Conservation (phyloP, 2,888 invertebrate genomes). For the Lochmaea capreae region DNA sequence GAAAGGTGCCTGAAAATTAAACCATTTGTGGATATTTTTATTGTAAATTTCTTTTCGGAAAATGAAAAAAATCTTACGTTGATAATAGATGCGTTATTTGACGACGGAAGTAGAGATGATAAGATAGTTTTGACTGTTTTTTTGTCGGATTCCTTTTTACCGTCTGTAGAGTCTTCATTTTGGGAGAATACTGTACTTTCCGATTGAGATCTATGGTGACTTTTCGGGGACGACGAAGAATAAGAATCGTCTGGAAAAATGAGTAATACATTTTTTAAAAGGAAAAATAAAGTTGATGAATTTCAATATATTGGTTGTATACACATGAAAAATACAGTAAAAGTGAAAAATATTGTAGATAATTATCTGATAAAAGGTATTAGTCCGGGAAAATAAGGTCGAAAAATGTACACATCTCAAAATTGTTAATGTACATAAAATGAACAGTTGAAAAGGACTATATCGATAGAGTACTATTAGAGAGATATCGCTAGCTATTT, state of each 20-base stretch:
- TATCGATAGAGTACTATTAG: no score
- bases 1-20: constrained; percentile 69
- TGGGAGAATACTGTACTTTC: constrained; percentile 60
- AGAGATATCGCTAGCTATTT: no score
- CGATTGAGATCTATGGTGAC: constrained; percentile 65
- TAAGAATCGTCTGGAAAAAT: constrained; percentile 44
- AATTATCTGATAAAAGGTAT: no score
- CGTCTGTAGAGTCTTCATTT: constrained; percentile 58
- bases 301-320: no score
- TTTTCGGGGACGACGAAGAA: constrained; percentile 54
- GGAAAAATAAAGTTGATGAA: no score
- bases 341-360: no score
- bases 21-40: constrained; percentile 11
- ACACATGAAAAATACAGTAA: no score
- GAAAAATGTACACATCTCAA: no score
- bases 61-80: constrained; percentile 57
- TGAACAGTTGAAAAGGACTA: no score
- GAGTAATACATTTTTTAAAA: no score
- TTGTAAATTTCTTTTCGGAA: background rate
- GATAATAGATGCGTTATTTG: constrained; percentile 64
- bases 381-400: no score
- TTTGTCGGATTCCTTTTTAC: constrained; percentile 68
- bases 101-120: constrained; percentile 74
- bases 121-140: constrained; percentile 76
- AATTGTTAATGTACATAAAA: no score